A percentile compares a stretch with the other conserved stretches of the same genome.
These are phyloP conservation scores for Chauna torquata DNA, from an alignment of 2,113 vertebrate species.

Conservation along the genomic window DNA sequence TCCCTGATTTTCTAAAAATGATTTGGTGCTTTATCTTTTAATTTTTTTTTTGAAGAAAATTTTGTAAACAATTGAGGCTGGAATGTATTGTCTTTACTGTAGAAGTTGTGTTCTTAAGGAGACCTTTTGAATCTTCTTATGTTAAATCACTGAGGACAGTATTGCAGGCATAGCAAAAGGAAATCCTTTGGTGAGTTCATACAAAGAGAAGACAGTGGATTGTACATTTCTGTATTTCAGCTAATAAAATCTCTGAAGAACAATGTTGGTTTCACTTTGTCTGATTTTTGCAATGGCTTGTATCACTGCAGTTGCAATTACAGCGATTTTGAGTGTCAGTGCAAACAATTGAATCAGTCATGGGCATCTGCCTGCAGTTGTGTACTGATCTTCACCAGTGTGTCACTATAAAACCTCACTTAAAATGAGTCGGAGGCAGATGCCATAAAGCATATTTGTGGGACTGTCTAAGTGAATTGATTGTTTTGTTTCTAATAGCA, in stretches of 20 bases:
- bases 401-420: conserved; percentile 60
- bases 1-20: not conserved
- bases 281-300: conserved; percentile 42
- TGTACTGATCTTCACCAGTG: conserved; percentile 61
- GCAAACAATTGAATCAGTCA: conserved; percentile 60
- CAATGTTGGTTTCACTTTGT: conserved; percentile 58
- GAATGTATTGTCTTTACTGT: not conserved
- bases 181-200: conserved; percentile 1
- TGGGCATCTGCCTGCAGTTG: conserved; percentile 63
- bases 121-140: not conserved
- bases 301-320: conserved; percentile 52
- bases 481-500: conserved; percentile 68
- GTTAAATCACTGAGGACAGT: not conserved
- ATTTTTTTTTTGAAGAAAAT: not conserved
- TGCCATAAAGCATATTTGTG: conserved; percentile 62
- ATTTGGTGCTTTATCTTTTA: conserved; percentile 14
- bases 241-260: conserved; percentile 64
- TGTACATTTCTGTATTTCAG: conserved; percentile 23
- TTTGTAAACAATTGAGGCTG: not conserved
- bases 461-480: conserved; percentile 54
- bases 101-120: not conserved
- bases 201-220: not conserved
- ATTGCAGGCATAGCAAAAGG: not conserved
- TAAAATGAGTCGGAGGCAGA: conserved; percentile 55
- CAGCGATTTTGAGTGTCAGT: conserved; percentile 56